Evolutionary conservation across 2,113 vertebrate genomes (phyloP).

Genomic region (Fregetta grallaria): DNA sequence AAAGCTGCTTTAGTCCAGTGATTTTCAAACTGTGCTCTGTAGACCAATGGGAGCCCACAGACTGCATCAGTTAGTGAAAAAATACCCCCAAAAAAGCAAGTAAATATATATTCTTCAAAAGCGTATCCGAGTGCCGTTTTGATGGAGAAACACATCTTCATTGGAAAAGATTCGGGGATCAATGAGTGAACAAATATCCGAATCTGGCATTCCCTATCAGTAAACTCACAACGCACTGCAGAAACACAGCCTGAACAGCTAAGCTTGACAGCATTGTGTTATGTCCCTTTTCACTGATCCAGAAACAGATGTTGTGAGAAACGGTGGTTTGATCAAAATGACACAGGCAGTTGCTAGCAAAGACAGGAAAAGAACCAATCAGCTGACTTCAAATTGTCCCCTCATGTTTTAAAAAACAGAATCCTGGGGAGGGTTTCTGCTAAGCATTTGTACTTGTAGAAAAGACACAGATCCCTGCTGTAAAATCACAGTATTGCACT

Average conservation of each 20-base stretch:
- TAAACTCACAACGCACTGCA: not conserved
- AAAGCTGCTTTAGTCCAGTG: not conserved
- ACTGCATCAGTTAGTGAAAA: not conserved
- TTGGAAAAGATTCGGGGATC: not conserved
- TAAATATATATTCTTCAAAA: not conserved
- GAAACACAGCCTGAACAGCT: not conserved
- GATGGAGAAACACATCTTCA: not conserved
- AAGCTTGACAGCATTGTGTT: not conserved
- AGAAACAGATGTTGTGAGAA: not conserved
- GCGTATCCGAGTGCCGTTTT: not conserved
- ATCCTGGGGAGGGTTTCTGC: no score
- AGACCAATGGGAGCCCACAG: not conserved
- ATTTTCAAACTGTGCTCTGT: not conserved
- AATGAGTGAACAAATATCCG: not conserved
- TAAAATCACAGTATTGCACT: not conserved
- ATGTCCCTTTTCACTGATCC: not conserved
- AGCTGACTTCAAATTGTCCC: not conserved
- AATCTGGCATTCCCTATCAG: not conserved
- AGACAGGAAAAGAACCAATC: not conserved
- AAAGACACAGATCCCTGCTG: not conserved
- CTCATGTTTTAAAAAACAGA: not conserved
- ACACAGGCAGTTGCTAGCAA: not conserved
- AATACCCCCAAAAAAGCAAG: not conserved
- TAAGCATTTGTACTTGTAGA: not conserved
- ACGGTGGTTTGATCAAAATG: not conserved